Evolutionary conservation across 1,140 invertebrate species (phyloP), one percentile per base, ranked within the genome.

Genomic region (Cylas formicarius): DNA sequence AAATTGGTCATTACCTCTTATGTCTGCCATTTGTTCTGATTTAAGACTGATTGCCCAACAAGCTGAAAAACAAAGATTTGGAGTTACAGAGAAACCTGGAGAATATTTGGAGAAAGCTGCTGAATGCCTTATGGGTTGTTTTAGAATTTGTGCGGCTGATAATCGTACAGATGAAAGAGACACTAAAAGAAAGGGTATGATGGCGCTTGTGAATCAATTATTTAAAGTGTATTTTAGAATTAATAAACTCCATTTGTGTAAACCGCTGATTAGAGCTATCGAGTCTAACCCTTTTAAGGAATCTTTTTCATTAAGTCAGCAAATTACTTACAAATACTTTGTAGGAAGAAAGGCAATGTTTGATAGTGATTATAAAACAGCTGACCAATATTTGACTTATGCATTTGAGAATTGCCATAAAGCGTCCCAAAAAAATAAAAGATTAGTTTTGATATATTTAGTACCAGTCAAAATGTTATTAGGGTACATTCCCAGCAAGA

Each of bases 221-320:
- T 87, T 98, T 42, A 97, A 97, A 73, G 89, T 99, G 3, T 99
- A 98, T 67, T 98, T 97, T 62, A 78, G 84, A 51, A 96, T 97
- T 23, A 98, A 97, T 63, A 96, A 97, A 67, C 66, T 98, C 3
- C 92, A 97, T 74, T 70, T 99, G 20, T 96, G 94, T 65, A 97
- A 93, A 69, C 94, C 95, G 0, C 71, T 99, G 9, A 96, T 97
- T 50, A 75, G 95, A 57, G 93, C 94, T 2, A 96, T 98, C 53
- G 93, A 97, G 52, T 88, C 88, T 18, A 86, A 86, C 10, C 76
- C 80, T 1, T 83, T 90, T 31, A 94, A 91, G 66, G 87, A 95
- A 32, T 78, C 80, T 41, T 98, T 95, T 67, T 80, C 84, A 22
- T 63, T 88, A 42, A 81, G 82, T 17, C 85, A 87, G 70, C 88